phyloP scores from a whole-genome alignment of 2,113 vertebrate genomes.

The Chamaetylas fuelleborni region DNA sequence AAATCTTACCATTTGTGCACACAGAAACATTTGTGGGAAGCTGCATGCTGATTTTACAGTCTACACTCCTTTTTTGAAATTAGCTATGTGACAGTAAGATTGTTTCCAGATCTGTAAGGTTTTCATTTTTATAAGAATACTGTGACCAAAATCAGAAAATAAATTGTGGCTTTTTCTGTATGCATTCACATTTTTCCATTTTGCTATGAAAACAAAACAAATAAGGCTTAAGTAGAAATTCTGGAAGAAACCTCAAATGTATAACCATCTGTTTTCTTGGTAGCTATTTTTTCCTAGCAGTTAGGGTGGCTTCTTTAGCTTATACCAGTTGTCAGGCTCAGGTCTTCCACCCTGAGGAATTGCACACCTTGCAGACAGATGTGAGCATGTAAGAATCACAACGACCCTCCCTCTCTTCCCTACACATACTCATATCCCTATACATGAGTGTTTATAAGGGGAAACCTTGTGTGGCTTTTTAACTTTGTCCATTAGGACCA shows the following conservation, averaged over 20 bases:
- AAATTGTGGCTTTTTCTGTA: slow-evolving; percentile 18
- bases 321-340: slow-evolving; percentile 49
- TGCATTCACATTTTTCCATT: slow-evolving; percentile 30
- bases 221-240: background rate
- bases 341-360: slow-evolving; percentile 12
- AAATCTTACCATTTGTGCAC: background rate
- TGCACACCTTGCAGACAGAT: slow-evolving; percentile 77
- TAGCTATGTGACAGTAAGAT: slow-evolving; percentile 27
- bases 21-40: slow-evolving; percentile 23
- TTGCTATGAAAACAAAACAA: slow-evolving; percentile 34
- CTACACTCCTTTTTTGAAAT: background rate
- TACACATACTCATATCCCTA: background rate
- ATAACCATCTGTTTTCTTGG: slow-evolving; percentile 64
- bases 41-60: background rate
- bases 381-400: slow-evolving; percentile 44
- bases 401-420: background rate
- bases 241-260: slow-evolving; percentile 61
- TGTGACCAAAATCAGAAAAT: slow-evolving; percentile 32
- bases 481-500: background rate
- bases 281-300: background rate
- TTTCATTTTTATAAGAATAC: slow-evolving; percentile 19
- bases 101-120: slow-evolving; percentile 45
- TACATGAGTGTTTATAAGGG: background rate
- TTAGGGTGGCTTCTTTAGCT: slow-evolving; percentile 39
- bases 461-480: slow-evolving; percentile 19